Percentiles rank a stretch among this genome's conserved stretches.
These are phyloP conservation scores for Hydrochoerus hydrochaeris DNA, from an alignment of 2,113 vertebrate genomes.

Conservation along the genomic window DNA sequence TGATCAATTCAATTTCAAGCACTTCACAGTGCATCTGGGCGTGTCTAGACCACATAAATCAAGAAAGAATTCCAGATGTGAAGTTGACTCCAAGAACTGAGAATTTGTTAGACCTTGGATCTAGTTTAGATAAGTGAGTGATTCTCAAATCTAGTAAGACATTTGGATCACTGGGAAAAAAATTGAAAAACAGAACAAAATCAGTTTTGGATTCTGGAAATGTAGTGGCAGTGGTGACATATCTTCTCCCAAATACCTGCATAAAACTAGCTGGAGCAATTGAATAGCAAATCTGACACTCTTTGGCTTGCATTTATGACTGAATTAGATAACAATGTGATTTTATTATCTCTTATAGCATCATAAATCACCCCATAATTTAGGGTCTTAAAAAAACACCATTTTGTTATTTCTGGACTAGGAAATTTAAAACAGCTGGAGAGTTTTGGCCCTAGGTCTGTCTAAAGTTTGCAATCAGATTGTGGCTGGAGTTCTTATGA, in stretches of 20 bases:
- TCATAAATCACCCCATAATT: neutral
- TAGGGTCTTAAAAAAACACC: neutral
- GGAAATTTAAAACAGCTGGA: neutral
- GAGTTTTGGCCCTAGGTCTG: neutral
- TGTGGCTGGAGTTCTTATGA: neutral
- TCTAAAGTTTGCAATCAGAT: neutral
- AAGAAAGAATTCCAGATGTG: neutral
- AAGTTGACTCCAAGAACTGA: neutral
- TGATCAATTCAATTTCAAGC: conserved; percentile 3
- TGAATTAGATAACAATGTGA: neutral
- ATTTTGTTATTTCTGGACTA: neutral
- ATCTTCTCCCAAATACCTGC: neutral
- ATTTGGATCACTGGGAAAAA: neutral
- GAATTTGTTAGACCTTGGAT: neutral
- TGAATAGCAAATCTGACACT: neutral
- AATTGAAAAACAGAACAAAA: neutral
- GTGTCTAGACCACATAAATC: neutral
- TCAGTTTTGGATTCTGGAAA: neutral
- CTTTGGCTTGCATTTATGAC: neutral
- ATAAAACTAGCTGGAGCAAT: neutral
- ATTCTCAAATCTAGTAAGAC: neutral
- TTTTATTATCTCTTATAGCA: neutral
- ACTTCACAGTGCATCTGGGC: neutral
- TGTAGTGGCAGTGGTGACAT: neutral
- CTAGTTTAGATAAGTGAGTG: neutral